Percentiles rank a stretch among this genome's conserved stretches.
Evolutionary conservation across 2,113 vertebrate species (phyloP).

Genomic region (Corydoras sp.): DNA sequence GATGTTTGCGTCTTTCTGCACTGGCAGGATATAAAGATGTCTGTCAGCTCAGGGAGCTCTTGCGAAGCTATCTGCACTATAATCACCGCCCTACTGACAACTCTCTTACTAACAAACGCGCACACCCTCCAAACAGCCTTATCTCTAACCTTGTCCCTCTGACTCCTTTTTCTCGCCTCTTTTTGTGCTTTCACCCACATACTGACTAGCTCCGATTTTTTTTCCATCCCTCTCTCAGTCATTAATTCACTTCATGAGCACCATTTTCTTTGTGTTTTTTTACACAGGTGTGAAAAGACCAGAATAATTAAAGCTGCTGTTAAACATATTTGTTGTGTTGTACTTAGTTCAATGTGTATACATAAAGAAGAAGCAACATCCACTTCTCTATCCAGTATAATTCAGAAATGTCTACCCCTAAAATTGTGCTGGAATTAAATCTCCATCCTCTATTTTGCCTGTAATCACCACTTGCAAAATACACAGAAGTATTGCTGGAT

Average conservation of each 20-base stretch:
- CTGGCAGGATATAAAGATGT: conserved; percentile 28
- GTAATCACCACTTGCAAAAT: no score
- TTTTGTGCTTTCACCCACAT: conserved; percentile 9
- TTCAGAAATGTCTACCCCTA: no score
- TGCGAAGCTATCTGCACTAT: conserved; percentile 11
- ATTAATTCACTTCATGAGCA: not conserved
- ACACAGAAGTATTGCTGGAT: no score
- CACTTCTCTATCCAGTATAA: no score
- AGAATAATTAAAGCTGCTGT: no score
- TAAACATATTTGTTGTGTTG: no score
- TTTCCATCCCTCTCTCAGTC: not conserved
- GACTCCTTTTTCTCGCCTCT: conserved; percentile 18
- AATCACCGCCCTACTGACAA: conserved; percentile 23
- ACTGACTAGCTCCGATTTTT: not conserved
- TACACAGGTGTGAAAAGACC: no score
- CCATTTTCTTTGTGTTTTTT: not conserved
- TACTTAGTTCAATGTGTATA: no score
- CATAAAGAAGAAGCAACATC: no score
- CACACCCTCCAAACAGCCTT: conserved; percentile 15
- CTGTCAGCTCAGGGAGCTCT: conserved; percentile 3
- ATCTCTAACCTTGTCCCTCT: conserved; percentile 30
- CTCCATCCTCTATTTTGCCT: no score
- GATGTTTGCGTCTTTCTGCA: conserved; percentile 1
- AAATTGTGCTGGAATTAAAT: no score
- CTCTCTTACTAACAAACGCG: conserved; percentile 8